Evolutionary conservation across 2,113 vertebrate genomes (phyloP).

Genomic region (Syrmaticus mikado): DNA sequence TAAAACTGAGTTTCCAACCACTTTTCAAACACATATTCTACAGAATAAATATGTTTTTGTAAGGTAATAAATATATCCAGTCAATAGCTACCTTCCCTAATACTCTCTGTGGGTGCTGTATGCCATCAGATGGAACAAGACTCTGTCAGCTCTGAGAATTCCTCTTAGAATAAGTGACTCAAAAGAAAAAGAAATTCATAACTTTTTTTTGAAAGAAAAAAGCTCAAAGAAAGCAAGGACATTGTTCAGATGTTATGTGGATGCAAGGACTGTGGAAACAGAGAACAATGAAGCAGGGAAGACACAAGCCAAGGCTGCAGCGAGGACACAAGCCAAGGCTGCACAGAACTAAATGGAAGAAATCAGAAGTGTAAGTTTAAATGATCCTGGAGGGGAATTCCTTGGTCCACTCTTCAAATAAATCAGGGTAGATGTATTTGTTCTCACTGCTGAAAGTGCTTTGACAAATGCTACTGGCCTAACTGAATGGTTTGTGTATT

Average conservation of each 20-base stretch:
- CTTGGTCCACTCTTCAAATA: not conserved
- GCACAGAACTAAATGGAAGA: not conserved
- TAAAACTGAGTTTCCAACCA: not conserved
- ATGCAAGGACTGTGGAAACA: not conserved
- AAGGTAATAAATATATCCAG: not conserved
- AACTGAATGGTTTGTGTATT: not conserved
- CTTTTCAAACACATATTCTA: not conserved
- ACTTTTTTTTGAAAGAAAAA: not conserved
- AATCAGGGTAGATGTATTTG: not conserved
- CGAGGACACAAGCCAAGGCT: not conserved
- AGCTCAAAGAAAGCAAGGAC: not conserved
- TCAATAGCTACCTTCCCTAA: not conserved
- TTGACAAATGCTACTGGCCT: not conserved
- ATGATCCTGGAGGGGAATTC: not conserved
- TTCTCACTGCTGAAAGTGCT: not conserved
- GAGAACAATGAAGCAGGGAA: not conserved
- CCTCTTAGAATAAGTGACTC: not conserved
- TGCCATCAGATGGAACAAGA: not conserved
- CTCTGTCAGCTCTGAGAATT: not conserved
- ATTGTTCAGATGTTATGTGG: not conserved
- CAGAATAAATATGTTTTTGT: not conserved
- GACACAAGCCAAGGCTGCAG: not conserved
- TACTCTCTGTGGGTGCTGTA: not conserved
- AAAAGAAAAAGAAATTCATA: not conserved
- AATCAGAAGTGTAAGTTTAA: not conserved